Conservation (phyloP, 2,113 vertebrate genomes). For the Cavia aperea region DNA sequence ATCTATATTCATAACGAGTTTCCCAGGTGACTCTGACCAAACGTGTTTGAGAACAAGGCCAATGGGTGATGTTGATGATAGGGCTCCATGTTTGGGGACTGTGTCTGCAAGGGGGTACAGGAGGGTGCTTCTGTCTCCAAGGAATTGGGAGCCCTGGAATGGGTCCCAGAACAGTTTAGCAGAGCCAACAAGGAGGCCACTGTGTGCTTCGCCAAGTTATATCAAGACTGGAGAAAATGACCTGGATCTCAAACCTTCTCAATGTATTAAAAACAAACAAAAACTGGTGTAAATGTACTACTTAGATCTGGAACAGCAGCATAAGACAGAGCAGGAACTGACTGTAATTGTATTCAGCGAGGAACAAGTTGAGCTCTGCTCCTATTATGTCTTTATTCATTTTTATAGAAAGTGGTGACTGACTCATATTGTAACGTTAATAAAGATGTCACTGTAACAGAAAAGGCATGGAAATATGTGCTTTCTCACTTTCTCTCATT, state of each 20-base stretch:
- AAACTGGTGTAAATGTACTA: background rate
- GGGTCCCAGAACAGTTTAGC: background rate
- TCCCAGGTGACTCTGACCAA: background rate
- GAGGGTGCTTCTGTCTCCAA: background rate
- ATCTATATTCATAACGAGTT: background rate
- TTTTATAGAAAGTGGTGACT: conserved; percentile 24
- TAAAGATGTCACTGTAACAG: conserved; percentile 6
- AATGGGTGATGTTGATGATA: background rate
- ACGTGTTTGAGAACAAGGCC: background rate
- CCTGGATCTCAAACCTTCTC: background rate
- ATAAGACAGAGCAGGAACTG: background rate
- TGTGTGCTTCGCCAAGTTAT: background rate
- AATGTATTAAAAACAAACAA: background rate
- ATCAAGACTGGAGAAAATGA: background rate
- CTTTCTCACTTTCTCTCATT: background rate
- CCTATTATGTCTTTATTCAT: background rate
- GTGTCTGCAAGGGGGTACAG: background rate
- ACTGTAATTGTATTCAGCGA: background rate
- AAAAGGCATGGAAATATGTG: background rate
- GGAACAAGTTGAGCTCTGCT: conserved; percentile 33
- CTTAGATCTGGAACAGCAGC: background rate
- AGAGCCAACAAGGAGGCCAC: background rate
- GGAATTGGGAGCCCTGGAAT: background rate
- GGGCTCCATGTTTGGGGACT: background rate
- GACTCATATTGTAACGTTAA: background rate